These are phyloP conservation scores for Chloropsis cyanopogon DNA, from an alignment of 2,113 vertebrate genomes.

Conservation along the genomic window DNA sequence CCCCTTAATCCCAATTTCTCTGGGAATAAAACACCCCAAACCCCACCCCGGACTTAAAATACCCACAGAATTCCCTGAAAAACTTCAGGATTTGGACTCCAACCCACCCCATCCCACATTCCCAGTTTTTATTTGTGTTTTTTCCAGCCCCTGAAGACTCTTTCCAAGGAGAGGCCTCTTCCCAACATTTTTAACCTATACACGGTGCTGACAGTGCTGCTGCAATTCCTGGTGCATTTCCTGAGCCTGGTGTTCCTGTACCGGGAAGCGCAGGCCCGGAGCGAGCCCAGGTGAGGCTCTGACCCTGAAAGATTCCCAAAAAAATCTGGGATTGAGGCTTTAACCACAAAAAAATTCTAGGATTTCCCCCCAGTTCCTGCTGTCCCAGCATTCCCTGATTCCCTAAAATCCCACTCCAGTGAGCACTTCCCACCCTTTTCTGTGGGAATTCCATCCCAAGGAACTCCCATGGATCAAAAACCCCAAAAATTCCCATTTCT, in stretches of 20 bases:
- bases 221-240: constrained; percentile 95
- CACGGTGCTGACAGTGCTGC: constrained; percentile 90
- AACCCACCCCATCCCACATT: no score
- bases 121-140: neutral
- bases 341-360: neutral
- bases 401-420: neutral
- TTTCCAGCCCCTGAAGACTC: constrained; percentile 87
- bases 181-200: constrained; percentile 98
- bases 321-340: no score
- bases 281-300: neutral
- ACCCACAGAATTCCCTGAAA: neutral
- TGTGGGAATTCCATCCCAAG: neutral
- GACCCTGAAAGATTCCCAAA: neutral
- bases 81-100: accelerated
- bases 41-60: accelerated
- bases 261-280: constrained; percentile 77
- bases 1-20: neutral
- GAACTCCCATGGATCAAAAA: neutral
- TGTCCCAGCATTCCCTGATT: neutral
- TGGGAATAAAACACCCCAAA: no score
- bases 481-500: neutral
- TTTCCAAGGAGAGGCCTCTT: constrained; percentile 90
- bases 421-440: neutral
- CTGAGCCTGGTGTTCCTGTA: constrained; percentile 91
- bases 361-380: neutral